phyloP scores from a whole-genome alignment of 2,888 invertebrate genomes.

The Carpatolechia fugitivella region DNA sequence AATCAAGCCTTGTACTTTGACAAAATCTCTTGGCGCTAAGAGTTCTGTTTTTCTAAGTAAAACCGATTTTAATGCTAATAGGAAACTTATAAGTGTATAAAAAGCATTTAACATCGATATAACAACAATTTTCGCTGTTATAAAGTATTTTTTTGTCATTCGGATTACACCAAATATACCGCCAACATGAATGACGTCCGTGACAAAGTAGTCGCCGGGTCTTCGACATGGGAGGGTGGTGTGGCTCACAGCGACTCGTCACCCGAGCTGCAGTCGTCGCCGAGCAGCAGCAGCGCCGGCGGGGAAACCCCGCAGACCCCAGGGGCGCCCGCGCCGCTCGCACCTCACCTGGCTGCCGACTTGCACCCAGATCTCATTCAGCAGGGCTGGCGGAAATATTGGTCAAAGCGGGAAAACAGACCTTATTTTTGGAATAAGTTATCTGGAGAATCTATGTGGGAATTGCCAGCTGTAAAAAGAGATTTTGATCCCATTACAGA shows the following conservation, averaged over 20 bases:
- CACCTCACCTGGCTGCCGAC: constrained; percentile 68
- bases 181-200: constrained; percentile 75
- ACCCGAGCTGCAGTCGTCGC: constrained; percentile 68
- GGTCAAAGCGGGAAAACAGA: constrained; percentile 96
- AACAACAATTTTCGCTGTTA: constrained; percentile 4
- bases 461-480: constrained; percentile 90
- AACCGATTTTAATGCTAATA: constrained; percentile 45
- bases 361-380: constrained; percentile 79
- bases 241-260: constrained; percentile 64
- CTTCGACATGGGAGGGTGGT: constrained; percentile 69
- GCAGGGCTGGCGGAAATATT: constrained; percentile 97
- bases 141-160: constrained; percentile 18
- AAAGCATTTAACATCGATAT: constrained; percentile 14
- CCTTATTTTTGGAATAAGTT: constrained; percentile 98
- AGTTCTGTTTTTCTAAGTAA: constrained; percentile 54
- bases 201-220: constrained; percentile 73
- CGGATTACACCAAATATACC: constrained; percentile 26
- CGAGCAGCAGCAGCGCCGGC: constrained; percentile 57
- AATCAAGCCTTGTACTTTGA: constrained; percentile 35
- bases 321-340: constrained; percentile 77
- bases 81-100: constrained; percentile 49
- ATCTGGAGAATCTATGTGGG: constrained; percentile 98
- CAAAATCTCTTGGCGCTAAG: constrained; percentile 59
- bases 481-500: constrained; percentile 95
- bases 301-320: constrained; percentile 79